These are phyloP conservation scores for Pentamera pediparva DNA, from an alignment of 53 echinoderm and acorn worm species.

Conservation along the genomic window DNA sequence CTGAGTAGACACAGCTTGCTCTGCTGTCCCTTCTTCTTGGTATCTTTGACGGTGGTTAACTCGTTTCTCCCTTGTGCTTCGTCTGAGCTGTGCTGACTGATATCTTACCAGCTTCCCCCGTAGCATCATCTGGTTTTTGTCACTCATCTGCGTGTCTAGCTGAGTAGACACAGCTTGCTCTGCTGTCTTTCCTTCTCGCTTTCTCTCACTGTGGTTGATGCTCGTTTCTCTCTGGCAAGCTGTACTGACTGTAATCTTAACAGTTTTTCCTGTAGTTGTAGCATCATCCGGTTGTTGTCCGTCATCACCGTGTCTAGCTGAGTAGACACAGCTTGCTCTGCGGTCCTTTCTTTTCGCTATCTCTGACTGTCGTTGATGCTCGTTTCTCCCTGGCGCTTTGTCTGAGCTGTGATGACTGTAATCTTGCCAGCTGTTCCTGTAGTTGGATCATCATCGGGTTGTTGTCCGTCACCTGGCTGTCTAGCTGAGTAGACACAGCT, in stretches of 20 bases:
- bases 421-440: slow-evolving; percentile 77
- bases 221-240: slow-evolving; percentile 66
- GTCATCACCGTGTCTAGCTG: slow-evolving; percentile 87
- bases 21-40: slow-evolving; percentile 42
- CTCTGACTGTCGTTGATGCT: slow-evolving; percentile 31
- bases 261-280: slow-evolving; percentile 73
- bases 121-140: slow-evolving; percentile 75
- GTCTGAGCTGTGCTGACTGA: too few relatives aligned
- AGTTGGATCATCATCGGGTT: slow-evolving; percentile 78
- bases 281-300: slow-evolving; percentile 70
- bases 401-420: slow-evolving; percentile 78
- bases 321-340: slow-evolving; percentile 79
- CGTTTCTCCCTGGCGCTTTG: slow-evolving; percentile 75
- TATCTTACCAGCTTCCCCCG: slow-evolving; percentile 66
- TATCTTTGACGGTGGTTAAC: slow-evolving; percentile 29
- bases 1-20: slow-evolving; percentile 81
- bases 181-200: slow-evolving; percentile 37
- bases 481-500: too few relatives aligned
- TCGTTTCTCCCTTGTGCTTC: slow-evolving; percentile 66
- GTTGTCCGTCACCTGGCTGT: slow-evolving; percentile 83
- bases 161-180: slow-evolving; percentile 73
- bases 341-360: slow-evolving; percentile 15
- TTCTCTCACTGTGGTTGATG: slow-evolving; percentile 19
- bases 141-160: slow-evolving; percentile 82
- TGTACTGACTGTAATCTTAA: too few relatives aligned